phyloP scores from a whole-genome alignment of 2,888 invertebrate species.

The Apeira syringaria region DNA sequence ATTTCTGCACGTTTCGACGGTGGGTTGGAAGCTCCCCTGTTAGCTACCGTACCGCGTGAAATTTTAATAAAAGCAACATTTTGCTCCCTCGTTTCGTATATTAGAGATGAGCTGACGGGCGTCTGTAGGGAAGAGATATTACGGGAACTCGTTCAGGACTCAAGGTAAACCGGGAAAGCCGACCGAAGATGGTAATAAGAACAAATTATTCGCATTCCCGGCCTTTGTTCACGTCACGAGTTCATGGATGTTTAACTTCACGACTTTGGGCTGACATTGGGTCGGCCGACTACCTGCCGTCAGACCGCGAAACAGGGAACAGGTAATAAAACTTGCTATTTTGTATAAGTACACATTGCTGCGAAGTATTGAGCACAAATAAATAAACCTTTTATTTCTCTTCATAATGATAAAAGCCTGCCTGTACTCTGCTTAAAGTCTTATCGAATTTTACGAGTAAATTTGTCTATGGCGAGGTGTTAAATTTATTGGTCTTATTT shows the following conservation, averaged over 20 bases:
- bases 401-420: no score
- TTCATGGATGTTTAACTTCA: slow-evolving; percentile 59
- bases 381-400: no score
- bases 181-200: slow-evolving; percentile 64
- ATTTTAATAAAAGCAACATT: slow-evolving; percentile 43
- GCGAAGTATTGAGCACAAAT: no score
- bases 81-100: slow-evolving; percentile 36
- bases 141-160: slow-evolving; percentile 64
- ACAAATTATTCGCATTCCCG: slow-evolving; percentile 73
- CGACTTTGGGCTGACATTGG: slow-evolving; percentile 44
- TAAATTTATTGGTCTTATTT: no score
- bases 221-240: slow-evolving; percentile 71
- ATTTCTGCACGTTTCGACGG: slow-evolving; percentile 25
- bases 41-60: slow-evolving; percentile 30
- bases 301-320: slow-evolving; percentile 18
- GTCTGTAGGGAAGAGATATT: slow-evolving; percentile 56
- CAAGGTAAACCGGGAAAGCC: slow-evolving; percentile 68
- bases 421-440: no score
- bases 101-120: slow-evolving; percentile 32
- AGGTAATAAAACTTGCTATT: slow-evolving; percentile 19
- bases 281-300: slow-evolving; percentile 55
- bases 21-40: slow-evolving; percentile 18
- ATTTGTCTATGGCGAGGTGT: no score
- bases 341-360: background rate
- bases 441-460: no score